Conservation (phyloP, 1,140 invertebrate genomes). For the Zaprionus nigranus region DNA sequence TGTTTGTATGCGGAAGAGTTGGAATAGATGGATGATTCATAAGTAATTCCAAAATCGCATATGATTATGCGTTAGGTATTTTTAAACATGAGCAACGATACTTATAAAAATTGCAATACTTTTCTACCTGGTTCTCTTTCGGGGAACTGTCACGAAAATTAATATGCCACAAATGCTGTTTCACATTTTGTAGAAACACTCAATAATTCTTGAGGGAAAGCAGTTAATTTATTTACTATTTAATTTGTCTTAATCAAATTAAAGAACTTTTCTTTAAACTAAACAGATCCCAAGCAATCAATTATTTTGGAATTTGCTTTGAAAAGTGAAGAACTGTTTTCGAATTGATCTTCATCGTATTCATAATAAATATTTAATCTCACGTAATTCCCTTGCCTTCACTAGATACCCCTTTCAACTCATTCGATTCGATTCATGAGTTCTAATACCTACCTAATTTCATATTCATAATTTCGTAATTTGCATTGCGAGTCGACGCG, state of each 20-base stretch:
- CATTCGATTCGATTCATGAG: constrained; percentile 47
- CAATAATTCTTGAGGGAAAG: neutral
- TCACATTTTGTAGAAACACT: neutral
- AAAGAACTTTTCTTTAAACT: neutral
- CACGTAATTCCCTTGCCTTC: neutral
- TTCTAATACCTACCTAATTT: constrained; percentile 49
- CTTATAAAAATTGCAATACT: neutral
- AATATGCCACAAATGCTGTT: constrained; percentile 11
- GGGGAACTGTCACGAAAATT: constrained; percentile 12
- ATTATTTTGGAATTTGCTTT: neutral
- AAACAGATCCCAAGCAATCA: neutral
- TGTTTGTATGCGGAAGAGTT: constrained; percentile 1
- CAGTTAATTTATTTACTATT: neutral
- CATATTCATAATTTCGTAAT: constrained; percentile 71
- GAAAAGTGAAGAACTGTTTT: neutral
- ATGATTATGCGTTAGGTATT: constrained; percentile 43
- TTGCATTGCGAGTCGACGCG: constrained; percentile 58
- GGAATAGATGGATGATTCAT: constrained; percentile 53
- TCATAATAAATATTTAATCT: neutral
- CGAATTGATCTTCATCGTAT: neutral
- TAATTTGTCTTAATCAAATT: neutral
- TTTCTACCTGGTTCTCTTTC: neutral
- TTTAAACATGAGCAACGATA: constrained; percentile 33
- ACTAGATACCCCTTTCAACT: constrained; percentile 11
- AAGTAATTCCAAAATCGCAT: constrained; percentile 45